A percentile compares a stretch with the other conserved stretches of the same genome.
Evolutionary conservation across 2,113 vertebrate species (phyloP).

Genomic region (Pachypanchax playfairii): DNA sequence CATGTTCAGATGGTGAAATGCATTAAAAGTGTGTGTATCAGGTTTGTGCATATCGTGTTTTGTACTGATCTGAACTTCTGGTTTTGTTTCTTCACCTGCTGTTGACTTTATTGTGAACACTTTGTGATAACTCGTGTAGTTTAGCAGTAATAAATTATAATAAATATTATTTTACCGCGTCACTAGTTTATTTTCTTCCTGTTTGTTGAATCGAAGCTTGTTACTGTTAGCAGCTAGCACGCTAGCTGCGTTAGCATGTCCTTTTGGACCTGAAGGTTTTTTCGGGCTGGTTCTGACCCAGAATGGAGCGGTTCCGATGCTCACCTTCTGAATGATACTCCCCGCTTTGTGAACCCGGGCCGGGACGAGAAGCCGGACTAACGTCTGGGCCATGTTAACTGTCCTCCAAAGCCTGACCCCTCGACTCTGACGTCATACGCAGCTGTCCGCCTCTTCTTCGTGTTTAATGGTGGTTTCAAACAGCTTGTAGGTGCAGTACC

Average conservation of each 20-base stretch:
- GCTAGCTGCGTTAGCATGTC: conserved; percentile 54
- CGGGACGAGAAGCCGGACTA: conserved; percentile 60
- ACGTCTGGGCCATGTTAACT: conserved; percentile 70
- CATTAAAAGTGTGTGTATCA: too few relatives aligned
- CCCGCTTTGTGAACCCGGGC: conserved; percentile 43
- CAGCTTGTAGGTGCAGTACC: too few relatives aligned
- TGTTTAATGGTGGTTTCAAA: not conserved
- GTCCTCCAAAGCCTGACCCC: conserved; percentile 55
- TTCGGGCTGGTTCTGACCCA: rapidly evolving
- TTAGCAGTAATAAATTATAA: too few relatives aligned
- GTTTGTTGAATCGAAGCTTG: too few relatives aligned
- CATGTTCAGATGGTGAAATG: too few relatives aligned
- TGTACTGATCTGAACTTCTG: too few relatives aligned
- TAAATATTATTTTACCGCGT: too few relatives aligned
- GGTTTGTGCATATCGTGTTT: too few relatives aligned
- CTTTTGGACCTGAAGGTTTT: conserved; percentile 46
- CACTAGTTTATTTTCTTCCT: too few relatives aligned
- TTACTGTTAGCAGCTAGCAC: not conserved
- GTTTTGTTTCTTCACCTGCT: too few relatives aligned
- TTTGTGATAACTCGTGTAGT: too few relatives aligned
- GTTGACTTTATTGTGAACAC: too few relatives aligned
- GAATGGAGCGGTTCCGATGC: rapidly evolving
- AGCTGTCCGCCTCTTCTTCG: not conserved
- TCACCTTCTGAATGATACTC: conserved; percentile 61
- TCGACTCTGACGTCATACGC: not conserved